Conservation (phyloP, 2,797 vertebrate genomes). For the Caiman crocodilus region DNA sequence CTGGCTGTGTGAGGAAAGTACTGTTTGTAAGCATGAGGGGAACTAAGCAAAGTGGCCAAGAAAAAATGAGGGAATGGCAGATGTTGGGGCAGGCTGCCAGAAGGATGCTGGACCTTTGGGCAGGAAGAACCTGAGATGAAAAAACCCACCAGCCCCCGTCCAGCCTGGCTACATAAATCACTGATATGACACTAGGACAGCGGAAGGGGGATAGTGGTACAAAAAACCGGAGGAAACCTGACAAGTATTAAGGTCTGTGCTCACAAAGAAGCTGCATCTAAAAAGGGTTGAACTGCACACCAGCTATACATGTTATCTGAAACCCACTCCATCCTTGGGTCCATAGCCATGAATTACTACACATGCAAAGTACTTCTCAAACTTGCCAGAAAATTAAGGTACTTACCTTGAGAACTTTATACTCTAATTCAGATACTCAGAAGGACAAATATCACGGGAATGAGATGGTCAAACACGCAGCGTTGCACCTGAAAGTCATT, state of each 20-base stretch:
- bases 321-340: neutral
- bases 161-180: neutral
- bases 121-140: accelerated
- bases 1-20: neutral
- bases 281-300: too few species aligned
- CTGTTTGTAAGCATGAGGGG: neutral
- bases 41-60: neutral
- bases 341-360: neutral
- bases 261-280: neutral
- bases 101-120: neutral
- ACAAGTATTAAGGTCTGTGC: neutral
- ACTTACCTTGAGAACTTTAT: neutral
- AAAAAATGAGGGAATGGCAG: neutral
- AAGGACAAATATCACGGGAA: neutral
- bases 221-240: neutral
- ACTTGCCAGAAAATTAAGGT: neutral
- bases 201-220: neutral
- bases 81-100: neutral
- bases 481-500: neutral
- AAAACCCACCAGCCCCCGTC: accelerated
- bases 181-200: neutral
- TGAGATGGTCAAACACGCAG: neutral
- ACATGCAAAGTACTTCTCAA: neutral
- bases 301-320: neutral
- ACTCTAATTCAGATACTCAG: neutral